Evolutionary conservation across 2,888 invertebrate genomes (phyloP).

Genomic region (Perdita meconis): DNA sequence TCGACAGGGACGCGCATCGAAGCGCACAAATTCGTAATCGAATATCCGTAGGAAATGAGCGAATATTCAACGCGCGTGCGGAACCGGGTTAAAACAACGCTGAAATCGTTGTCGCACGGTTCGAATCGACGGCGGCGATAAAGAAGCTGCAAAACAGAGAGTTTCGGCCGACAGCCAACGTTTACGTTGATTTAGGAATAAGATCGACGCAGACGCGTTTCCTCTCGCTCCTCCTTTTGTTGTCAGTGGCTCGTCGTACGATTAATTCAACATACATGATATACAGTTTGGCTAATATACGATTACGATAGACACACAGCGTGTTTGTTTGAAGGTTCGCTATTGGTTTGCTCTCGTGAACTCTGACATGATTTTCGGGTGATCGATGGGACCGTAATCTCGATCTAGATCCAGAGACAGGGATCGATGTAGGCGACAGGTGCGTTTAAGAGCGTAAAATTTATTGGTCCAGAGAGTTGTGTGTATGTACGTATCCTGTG

Average conservation of each 20-base stretch:
- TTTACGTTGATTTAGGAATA: no score
- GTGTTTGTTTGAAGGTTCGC: conserved; percentile 22
- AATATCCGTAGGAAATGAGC: no score
- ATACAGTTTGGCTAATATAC: conserved; percentile 57
- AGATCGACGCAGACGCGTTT: conserved; percentile 22
- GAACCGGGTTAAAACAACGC: no score
- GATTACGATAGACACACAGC: conserved; percentile 64
- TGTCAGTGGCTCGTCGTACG: conserved; percentile 14
- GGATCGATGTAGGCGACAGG: conserved; percentile 62
- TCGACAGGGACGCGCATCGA: no score
- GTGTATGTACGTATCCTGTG: conserved; percentile 58
- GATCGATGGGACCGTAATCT: conserved; percentile 10
- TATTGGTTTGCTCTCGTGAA: conserved; percentile 35
- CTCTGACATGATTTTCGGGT: conserved; percentile 36
- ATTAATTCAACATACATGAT: conserved; percentile 41
- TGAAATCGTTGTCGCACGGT: no score
- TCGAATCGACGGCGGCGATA: no score
- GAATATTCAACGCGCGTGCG: no score
- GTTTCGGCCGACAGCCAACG: no score
- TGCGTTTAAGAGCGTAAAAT: conserved; percentile 81
- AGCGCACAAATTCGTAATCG: no score
- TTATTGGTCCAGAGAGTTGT: conserved; percentile 82
- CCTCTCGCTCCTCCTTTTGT: conserved; percentile 6
- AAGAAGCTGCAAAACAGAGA: no score
- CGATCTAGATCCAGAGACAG: conserved; percentile 33